These are phyloP conservation scores for Amblyjoppa fuscipennis DNA, from an alignment of 2,888 invertebrate species.

Conservation along the genomic window DNA sequence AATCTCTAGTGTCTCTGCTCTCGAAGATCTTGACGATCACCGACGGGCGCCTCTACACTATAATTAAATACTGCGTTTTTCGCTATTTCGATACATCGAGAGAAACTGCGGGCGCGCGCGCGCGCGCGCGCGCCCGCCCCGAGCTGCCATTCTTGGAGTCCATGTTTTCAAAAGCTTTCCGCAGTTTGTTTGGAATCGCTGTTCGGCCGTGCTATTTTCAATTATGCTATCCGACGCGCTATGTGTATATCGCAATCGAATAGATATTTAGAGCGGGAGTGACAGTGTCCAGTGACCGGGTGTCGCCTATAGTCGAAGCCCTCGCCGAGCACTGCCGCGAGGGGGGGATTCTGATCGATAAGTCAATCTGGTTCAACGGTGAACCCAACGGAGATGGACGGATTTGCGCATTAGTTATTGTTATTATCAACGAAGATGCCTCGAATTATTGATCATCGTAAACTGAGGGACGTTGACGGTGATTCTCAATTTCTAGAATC, in stretches of 20 bases:
- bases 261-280: background rate
- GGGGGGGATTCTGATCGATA: conserved; percentile 60
- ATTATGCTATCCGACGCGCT: too few species aligned
- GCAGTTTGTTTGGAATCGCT: too few species aligned
- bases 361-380: conserved; percentile 59
- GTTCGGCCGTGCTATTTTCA: too few species aligned
- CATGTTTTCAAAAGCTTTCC: background rate
- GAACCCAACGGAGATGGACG: conserved; percentile 32
- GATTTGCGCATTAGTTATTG: background rate
- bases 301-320: background rate
- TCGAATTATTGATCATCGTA: background rate
- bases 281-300: background rate
- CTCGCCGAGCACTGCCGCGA: conserved; percentile 23
- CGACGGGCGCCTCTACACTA: conserved; percentile 53
- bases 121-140: background rate
- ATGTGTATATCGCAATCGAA: background rate
- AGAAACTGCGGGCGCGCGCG: background rate
- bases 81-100: conserved; percentile 64
- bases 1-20: conserved; percentile 35
- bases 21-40: conserved; percentile 32
- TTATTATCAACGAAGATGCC: background rate
- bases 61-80: conserved; percentile 66
- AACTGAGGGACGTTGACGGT: background rate
- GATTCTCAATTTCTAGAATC: too few species aligned
- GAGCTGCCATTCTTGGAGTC: too few species aligned